Conservation (phyloP, 2,797 vertebrate species). For the Eremophila alpestris region DNA sequence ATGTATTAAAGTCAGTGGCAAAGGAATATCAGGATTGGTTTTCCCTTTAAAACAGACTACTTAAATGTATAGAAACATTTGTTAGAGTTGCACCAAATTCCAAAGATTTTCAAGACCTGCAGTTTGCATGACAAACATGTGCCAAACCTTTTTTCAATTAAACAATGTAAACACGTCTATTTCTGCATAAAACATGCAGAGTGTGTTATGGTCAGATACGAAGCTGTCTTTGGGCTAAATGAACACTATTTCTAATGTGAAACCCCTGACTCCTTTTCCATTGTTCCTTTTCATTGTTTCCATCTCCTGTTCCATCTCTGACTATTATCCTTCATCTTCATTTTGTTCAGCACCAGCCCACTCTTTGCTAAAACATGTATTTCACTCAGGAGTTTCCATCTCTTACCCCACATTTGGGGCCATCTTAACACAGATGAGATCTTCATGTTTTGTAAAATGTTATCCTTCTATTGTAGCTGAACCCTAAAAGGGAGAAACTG, state of each 20-base stretch:
- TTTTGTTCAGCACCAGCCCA: neutral
- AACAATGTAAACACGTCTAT: neutral
- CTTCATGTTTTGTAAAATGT: neutral
- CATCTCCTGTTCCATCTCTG: neutral
- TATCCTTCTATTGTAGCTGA: neutral
- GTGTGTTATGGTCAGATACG: neutral
- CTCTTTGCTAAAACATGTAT: neutral
- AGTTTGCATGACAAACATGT: neutral
- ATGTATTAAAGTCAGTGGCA: neutral
- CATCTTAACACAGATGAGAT: neutral
- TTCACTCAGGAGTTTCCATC: neutral
- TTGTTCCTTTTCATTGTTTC: neutral
- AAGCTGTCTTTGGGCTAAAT: neutral
- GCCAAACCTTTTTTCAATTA: neutral
- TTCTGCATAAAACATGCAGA: neutral
- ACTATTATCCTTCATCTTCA: neutral
- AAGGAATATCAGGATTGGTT: neutral
- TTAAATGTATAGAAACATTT: neutral
- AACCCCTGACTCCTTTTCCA: neutral
- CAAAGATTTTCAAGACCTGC: neutral
- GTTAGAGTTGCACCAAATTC: neutral
- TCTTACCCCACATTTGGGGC: neutral
- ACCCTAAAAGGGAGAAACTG: neutral
- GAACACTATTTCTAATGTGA: neutral
- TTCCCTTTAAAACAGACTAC: neutral